These are phyloP conservation scores for Choloepus didactylus DNA, from an alignment of 2,797 vertebrate species.

Conservation along the genomic window DNA sequence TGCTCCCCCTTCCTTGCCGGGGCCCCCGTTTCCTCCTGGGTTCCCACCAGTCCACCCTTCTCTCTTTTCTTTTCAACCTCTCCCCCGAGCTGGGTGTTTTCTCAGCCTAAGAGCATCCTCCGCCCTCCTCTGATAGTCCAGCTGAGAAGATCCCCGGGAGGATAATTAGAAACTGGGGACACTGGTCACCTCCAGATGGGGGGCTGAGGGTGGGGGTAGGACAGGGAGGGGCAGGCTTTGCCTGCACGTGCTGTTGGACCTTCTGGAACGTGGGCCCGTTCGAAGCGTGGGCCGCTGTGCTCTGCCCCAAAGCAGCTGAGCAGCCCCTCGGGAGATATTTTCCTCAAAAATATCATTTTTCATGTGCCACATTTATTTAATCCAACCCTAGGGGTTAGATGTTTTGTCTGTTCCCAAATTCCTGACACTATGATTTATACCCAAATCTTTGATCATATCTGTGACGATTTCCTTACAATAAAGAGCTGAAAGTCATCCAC, in stretches of 20 bases:
- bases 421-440: not conserved
- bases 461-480: not conserved
- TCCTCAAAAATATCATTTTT: not conserved
- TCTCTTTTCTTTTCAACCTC: not conserved
- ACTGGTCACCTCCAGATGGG: accelerated
- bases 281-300: not conserved
- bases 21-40: not conserved
- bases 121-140: not conserved
- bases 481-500: not conserved
- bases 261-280: not conserved
- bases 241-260: accelerated
- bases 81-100: not conserved
- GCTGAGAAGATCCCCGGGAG: not conserved
- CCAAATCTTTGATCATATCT: not conserved
- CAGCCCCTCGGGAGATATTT: not conserved
- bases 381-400: no score
- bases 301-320: not conserved
- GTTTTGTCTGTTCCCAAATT: not conserved
- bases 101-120: not conserved
- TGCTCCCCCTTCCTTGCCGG: no score
- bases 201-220: not conserved
- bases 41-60: not conserved
- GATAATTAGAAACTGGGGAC: accelerated
- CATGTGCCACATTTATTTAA: not conserved
- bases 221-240: accelerated